A percentile compares a stretch with the other conserved stretches of the same genome.
Evolutionary conservation across 1,140 invertebrate species (phyloP).

Genomic region (Cryptotermes secundus): DNA sequence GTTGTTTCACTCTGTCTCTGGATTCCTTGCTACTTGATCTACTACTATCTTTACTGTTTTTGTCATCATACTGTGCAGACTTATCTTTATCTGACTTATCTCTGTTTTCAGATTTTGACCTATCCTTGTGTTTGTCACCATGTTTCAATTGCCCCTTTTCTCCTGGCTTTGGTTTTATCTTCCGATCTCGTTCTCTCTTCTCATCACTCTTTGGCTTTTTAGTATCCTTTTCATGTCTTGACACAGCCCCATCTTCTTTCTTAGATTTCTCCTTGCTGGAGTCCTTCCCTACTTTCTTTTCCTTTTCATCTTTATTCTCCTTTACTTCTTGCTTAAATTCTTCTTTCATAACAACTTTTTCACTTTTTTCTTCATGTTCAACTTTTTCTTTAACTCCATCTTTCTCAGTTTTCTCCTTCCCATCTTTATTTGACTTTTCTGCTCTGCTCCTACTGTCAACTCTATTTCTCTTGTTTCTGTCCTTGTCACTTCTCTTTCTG

Average conservation of each 20-base stretch:
- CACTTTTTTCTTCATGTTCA: constrained; percentile 27
- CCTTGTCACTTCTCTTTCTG: constrained; percentile 23
- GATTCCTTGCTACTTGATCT: background rate
- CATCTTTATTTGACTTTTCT: constrained; percentile 14
- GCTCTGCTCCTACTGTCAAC: background rate
- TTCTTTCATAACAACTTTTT: constrained; percentile 23
- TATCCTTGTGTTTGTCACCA: constrained; percentile 24
- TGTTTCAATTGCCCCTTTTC: constrained; percentile 15
- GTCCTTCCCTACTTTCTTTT: constrained; percentile 27
- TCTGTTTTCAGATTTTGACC: constrained; percentile 15
- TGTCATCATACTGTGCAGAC: background rate
- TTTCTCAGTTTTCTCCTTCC: constrained; percentile 26
- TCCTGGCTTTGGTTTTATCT: constrained; percentile 23
- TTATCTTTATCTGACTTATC: constrained; percentile 23
- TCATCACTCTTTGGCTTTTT: constrained; percentile 21
- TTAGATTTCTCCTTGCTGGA: constrained; percentile 22
- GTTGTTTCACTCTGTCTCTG: background rate
- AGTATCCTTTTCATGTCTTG: constrained; percentile 2
- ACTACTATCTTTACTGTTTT: background rate
- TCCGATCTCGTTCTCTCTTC: constrained; percentile 10
- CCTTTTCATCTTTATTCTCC: constrained; percentile 24
- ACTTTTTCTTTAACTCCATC: constrained; percentile 23
- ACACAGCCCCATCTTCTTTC: background rate
- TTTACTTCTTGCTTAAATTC: constrained; percentile 14
- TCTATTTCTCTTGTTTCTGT: constrained; percentile 23